phyloP scores from a whole-genome alignment of 2,888 invertebrate species.

The Pyrocoelia pectoralis region DNA sequence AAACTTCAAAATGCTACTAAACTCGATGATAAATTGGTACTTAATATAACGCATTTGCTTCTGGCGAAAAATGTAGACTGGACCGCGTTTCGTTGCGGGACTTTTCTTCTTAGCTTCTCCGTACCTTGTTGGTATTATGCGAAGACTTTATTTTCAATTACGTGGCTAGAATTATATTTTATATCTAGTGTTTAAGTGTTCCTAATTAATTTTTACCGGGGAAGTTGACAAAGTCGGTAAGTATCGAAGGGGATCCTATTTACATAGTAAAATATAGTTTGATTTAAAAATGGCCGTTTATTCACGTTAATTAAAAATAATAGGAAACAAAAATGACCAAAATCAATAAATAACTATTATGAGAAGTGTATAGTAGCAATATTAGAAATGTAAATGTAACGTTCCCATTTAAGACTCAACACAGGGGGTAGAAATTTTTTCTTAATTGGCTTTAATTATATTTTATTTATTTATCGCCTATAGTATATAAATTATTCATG shows the following conservation, averaged over 20 bases:
- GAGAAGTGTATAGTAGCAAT: neutral
- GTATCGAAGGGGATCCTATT: too few species aligned
- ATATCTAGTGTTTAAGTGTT: too few species aligned
- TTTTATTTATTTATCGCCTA: neutral
- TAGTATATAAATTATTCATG: neutral
- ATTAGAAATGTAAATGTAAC: neutral
- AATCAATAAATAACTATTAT: neutral
- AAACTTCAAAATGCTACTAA: slow-evolving; percentile 14
- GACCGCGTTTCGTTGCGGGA: too few species aligned
- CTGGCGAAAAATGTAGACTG: neutral
- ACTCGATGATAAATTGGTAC: slow-evolving; percentile 15
- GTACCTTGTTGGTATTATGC: too few species aligned
- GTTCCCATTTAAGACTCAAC: neutral
- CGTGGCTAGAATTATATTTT: too few species aligned
- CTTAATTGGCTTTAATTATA: slow-evolving; percentile 1
- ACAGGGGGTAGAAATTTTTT: neutral
- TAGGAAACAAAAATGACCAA: neutral
- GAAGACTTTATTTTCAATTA: too few species aligned
- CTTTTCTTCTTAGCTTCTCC: too few species aligned
- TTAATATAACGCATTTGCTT: slow-evolving; percentile 14
- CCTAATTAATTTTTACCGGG: too few species aligned
- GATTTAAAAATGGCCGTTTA: neutral
- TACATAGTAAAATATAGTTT: neutral
- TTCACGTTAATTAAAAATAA: neutral
- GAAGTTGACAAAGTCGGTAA: too few species aligned